Evolutionary conservation across 1,140 invertebrate species (phyloP).

Genomic region (Diprion similis): DNA sequence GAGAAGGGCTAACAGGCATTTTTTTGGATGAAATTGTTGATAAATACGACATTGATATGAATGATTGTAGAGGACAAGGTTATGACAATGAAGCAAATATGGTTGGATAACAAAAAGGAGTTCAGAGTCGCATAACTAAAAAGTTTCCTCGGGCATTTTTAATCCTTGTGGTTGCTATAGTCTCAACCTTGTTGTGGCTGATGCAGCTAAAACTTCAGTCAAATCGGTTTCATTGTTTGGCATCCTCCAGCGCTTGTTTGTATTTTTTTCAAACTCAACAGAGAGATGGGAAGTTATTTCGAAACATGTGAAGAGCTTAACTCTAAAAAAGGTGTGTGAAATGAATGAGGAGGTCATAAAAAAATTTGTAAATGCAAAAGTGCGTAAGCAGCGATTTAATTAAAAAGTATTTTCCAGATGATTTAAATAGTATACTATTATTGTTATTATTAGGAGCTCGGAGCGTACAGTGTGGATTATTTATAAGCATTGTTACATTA

Average conservation of each 20-base stretch:
- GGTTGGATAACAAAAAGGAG: slow-evolving; percentile 35
- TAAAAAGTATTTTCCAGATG: too few species aligned
- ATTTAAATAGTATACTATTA: too few species aligned
- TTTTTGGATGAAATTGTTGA: slow-evolving; percentile 11
- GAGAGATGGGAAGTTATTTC: slow-evolving; percentile 41
- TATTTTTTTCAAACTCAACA: slow-evolving; percentile 37
- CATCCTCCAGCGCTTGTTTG: slow-evolving; percentile 26
- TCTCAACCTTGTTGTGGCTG: slow-evolving; percentile 35
- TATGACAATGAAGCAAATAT: slow-evolving; percentile 43
- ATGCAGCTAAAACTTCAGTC: slow-evolving; percentile 28
- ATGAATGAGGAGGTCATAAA: too few species aligned
- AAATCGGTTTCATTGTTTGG: slow-evolving; percentile 30
- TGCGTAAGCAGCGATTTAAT: too few species aligned
- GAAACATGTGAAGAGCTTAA: too few species aligned
- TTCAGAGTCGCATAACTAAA: slow-evolving; percentile 34
- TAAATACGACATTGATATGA: slow-evolving; percentile 24
- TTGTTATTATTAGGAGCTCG: too few species aligned
- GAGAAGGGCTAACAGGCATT: slow-evolving; percentile 19
- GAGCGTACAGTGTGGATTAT: too few species aligned
- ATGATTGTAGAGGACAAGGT: slow-evolving; percentile 34
- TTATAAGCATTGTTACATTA: too few species aligned
- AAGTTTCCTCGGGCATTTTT: slow-evolving; percentile 35
- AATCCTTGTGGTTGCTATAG: slow-evolving; percentile 35
- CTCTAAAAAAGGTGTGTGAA: too few species aligned
- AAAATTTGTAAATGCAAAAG: too few species aligned